phyloP scores from a whole-genome alignment of 2,113 vertebrate species.

The Furnarius figulus region DNA sequence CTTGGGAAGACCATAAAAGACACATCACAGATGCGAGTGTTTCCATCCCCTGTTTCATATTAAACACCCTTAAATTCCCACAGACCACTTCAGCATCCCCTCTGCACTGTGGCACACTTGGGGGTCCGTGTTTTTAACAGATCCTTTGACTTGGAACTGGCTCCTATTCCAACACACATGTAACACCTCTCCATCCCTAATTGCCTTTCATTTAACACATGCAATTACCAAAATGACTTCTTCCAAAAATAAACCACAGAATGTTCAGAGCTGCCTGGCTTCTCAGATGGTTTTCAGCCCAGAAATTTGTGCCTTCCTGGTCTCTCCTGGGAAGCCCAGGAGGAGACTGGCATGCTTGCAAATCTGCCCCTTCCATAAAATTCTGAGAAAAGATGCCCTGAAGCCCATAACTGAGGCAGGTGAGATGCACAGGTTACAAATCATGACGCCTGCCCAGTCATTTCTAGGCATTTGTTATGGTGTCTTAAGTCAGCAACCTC shows the following conservation, averaged over 20 bases:
- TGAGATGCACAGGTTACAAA: background rate
- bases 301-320: background rate
- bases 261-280: background rate
- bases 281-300: background rate
- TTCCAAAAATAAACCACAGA: conserved; percentile 15
- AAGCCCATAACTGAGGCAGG: accelerated
- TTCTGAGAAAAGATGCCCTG: background rate
- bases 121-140: background rate
- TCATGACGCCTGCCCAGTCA: background rate
- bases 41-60: background rate
- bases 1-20: background rate
- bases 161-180: background rate
- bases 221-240: conserved; percentile 4
- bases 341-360: background rate
- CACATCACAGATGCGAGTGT: background rate
- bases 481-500: conserved; percentile 28
- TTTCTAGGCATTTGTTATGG: background rate
- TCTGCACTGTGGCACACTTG: background rate
- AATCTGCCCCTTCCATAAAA: background rate
- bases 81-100: background rate
- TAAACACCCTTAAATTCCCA: background rate
- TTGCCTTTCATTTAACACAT: background rate
- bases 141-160: background rate
- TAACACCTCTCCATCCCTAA: background rate
- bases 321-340: background rate